Evolutionary conservation across 1,140 invertebrate genomes (phyloP).

Genomic region (Cyclina sinensis): DNA sequence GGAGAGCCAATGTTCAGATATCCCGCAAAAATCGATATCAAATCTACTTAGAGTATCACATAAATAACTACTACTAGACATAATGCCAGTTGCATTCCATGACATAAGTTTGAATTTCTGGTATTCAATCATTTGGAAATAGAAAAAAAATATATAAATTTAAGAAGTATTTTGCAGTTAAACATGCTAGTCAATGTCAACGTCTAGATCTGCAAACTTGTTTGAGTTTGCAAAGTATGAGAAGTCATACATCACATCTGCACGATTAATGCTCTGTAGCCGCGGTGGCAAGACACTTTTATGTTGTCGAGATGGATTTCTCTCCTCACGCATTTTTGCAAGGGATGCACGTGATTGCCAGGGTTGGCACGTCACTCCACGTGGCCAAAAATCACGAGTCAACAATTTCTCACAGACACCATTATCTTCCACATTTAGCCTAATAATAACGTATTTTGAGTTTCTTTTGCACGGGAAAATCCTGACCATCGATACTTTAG

Average conservation of each 20-base stretch:
- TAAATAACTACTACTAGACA: constrained; percentile 13
- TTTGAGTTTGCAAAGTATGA: not conserved
- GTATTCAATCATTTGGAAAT: not conserved
- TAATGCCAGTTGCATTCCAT: constrained; percentile 21
- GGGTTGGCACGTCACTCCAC: not conserved
- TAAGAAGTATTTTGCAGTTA: not conserved
- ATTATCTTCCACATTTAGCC: not conserved
- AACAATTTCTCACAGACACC: not conserved
- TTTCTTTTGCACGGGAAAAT: not conserved
- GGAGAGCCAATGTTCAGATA: constrained; percentile 18
- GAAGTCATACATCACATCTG: not conserved
- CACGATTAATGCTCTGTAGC: not conserved
- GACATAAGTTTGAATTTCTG: not conserved
- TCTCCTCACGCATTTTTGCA: not conserved
- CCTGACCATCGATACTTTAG: not conserved
- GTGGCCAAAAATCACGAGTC: not conserved
- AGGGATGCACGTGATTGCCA: constrained; percentile 1
- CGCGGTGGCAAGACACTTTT: not conserved
- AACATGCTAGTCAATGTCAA: not conserved
- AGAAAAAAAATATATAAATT: no score
- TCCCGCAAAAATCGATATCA: constrained; percentile 8
- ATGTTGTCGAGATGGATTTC: not conserved
- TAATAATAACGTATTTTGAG: not conserved
- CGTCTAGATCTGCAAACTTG: not conserved
- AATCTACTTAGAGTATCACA: not conserved